Conservation (phyloP, 1,140 invertebrate species). For the Drosophila pectinifera region DNA sequence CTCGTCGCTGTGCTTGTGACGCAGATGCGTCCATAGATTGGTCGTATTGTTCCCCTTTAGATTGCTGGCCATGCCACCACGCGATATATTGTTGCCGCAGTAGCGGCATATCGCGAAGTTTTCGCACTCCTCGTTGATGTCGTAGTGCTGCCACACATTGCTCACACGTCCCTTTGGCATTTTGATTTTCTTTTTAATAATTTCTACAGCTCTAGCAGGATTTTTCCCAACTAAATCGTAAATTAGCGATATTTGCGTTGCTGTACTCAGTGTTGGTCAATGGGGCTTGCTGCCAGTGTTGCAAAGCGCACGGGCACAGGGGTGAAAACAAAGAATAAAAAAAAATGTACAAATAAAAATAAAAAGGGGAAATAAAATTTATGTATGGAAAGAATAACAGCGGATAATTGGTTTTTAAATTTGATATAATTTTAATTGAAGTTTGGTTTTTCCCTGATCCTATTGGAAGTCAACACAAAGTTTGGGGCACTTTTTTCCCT, state of each 20-base stretch:
- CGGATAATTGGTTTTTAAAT: background rate
- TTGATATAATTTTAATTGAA: background rate
- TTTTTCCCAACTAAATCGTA: conserved; percentile 55
- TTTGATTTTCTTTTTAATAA: background rate
- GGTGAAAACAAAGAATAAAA: conserved; percentile 39
- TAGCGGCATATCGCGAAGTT: conserved; percentile 75
- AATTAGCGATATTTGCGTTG: conserved; percentile 69
- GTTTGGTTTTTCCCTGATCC: background rate
- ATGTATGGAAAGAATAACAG: background rate
- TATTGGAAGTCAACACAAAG: no score
- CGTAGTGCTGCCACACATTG: conserved; percentile 74
- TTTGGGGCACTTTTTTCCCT: background rate
- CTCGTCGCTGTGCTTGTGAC: conserved; percentile 71
- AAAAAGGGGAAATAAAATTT: background rate
- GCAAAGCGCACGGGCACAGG: conserved; percentile 11
- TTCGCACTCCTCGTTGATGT: conserved; percentile 72
- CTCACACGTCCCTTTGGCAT: conserved; percentile 75
- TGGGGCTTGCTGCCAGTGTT: conserved; percentile 37
- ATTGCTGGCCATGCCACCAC: conserved; percentile 75
- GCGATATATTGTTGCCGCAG: conserved; percentile 77
- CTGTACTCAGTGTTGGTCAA: conserved; percentile 27
- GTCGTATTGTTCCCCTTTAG: conserved; percentile 74
- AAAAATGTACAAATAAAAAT: conserved; percentile 19
- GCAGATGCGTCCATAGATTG: conserved; percentile 71
- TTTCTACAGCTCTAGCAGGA: background rate